Evolutionary conservation across 2,113 vertebrate species (phyloP), one percentile per base, ranked within the genome.

Genomic region (Stegastes partitus): DNA sequence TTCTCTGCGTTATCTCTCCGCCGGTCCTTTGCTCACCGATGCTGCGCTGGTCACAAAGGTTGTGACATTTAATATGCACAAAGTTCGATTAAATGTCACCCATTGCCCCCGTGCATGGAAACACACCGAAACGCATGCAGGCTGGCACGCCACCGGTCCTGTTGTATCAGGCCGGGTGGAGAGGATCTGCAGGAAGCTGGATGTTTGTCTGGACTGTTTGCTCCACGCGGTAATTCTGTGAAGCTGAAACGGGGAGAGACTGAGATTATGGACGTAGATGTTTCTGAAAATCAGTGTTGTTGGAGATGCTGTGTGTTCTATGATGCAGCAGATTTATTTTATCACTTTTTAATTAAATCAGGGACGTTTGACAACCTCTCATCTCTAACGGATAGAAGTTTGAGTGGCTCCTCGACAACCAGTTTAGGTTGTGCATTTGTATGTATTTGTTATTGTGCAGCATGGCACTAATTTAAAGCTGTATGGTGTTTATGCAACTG

Each of bases 31-130:
- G 19, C 55, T 73, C 67, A 42, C n/a, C 68, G 68, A 9, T 39
- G 47, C n/a, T 12, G 3, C 78, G 67, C n/a, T 18, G 72, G 79
- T 77, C 69, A 65, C 69, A 85, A 64, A 91, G 73, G 65, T 50
- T 39, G 5, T 68, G 85, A 79, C 78, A 84, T 82, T 85, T 83
- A 57, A 79, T 82, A 81, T 77, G 79, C 71, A 72, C 67, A 81
- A 63, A 69, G 73, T 87, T 85, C 7, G 28, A 87, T 89, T 73
- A 81, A 85, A 89, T 80, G 84, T 67, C 79, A 68, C 69, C 57
- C 26, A 31, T n/a, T 55, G 71, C 53, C 59, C 23, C 44, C 3
- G 22, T 68, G 78, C 49, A 39, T 34, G 59, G 47, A 74, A 68
- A 75, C 68, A 72, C 9, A 50, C 16, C 56, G 78, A 47, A 26